Conservation (phyloP, 2,113 vertebrate species). For the Phalacrocorax aristotelis region DNA sequence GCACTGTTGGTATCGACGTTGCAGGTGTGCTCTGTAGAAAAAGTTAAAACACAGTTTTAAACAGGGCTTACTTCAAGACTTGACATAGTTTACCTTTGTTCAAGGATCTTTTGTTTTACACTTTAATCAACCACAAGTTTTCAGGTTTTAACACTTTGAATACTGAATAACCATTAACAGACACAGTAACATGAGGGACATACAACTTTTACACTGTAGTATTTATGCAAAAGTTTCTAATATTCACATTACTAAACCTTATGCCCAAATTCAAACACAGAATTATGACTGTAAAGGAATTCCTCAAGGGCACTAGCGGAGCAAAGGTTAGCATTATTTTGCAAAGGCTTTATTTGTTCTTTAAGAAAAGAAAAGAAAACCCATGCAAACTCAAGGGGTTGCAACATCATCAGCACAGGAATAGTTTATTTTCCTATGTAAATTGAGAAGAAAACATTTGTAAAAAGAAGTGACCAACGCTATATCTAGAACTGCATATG, state of each 20-base stretch:
- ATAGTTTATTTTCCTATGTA: not conserved
- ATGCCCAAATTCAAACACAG: not conserved
- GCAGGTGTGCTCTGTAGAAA: conserved; percentile 77
- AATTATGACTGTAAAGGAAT: not conserved
- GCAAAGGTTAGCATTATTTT: not conserved
- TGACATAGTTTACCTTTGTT: not conserved
- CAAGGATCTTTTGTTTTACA: not conserved
- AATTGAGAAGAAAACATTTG: not conserved
- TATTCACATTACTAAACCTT: not conserved
- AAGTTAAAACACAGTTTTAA: conserved; percentile 54
- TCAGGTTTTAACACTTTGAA: not conserved
- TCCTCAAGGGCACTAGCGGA: not conserved
- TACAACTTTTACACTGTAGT: not conserved
- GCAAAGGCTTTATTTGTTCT: not conserved
- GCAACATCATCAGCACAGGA: not conserved
- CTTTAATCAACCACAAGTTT: not conserved
- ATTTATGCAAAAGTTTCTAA: not conserved
- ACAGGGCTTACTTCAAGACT: not conserved
- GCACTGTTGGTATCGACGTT: conserved; percentile 81
- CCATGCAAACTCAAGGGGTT: not conserved
- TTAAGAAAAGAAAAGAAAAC: not conserved
- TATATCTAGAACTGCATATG: not conserved
- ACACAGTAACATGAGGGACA: not conserved
- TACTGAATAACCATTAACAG: not conserved
- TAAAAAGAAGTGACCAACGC: not conserved